Evolutionary conservation across 1,140 invertebrate species (phyloP).

Genomic region (Temnothorax nylanderi): DNA sequence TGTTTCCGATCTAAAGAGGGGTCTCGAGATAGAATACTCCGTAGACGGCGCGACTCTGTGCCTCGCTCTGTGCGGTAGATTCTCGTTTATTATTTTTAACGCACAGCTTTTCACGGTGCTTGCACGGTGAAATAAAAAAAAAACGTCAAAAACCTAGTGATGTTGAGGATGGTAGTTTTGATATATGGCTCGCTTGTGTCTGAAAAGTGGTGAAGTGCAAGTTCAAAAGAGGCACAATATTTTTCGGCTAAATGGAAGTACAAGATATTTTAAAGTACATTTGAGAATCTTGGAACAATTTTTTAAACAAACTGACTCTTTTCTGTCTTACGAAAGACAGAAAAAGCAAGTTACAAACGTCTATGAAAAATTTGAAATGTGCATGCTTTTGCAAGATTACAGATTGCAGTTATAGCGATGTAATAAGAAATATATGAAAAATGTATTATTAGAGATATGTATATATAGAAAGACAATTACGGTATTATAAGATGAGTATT

Average conservation of each 20-base stretch:
- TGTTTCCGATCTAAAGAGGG: slow-evolving; percentile 41
- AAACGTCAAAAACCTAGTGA: slow-evolving; percentile 28
- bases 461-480: not conserved
- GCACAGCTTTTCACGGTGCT: slow-evolving; percentile 37
- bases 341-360: not conserved
- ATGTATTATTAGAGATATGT: not conserved
- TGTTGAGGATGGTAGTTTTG: slow-evolving; percentile 40
- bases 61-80: slow-evolving; percentile 6
- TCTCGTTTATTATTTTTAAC: slow-evolving; percentile 59
- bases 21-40: slow-evolving; percentile 18
- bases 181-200: slow-evolving; percentile 33
- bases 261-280: not conserved
- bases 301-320: not conserved
- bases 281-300: not conserved
- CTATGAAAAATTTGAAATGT: not conserved
- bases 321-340: not conserved
- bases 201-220: slow-evolving; percentile 28
- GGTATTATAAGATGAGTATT: not conserved
- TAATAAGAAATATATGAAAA: not conserved
- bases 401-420: not conserved
- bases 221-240: not conserved
- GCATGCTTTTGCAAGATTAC: too few relatives aligned
- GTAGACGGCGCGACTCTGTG: slow-evolving; percentile 17
- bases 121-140: slow-evolving; percentile 17
- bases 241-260: slow-evolving; percentile 7